phyloP scores from a whole-genome alignment of 2,113 vertebrate species.

The Phalacrocorax aristotelis region DNA sequence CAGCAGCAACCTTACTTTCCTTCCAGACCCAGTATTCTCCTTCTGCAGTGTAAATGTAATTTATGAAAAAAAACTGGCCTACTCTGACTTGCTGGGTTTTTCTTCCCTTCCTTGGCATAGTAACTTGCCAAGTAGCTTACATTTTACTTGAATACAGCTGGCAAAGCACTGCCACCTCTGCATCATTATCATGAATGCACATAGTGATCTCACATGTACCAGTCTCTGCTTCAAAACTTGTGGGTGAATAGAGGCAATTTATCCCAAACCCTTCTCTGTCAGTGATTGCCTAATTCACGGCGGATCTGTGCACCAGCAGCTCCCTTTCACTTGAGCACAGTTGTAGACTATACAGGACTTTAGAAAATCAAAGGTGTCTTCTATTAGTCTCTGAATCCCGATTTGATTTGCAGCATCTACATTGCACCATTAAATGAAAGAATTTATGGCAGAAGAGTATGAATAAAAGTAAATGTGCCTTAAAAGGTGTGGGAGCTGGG shows the following conservation, averaged over 20 bases:
- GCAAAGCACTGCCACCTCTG: constrained; percentile 37
- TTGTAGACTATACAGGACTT: neutral
- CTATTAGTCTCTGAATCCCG: neutral
- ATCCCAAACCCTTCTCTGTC: constrained; percentile 15
- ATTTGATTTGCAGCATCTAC: neutral
- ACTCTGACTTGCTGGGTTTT: neutral
- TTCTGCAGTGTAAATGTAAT: neutral
- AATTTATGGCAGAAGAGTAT: neutral
- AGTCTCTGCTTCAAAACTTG: neutral
- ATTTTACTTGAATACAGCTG: constrained; percentile 33
- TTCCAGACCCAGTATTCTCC: neutral
- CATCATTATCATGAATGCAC: neutral
- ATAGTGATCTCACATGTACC: constrained; percentile 25
- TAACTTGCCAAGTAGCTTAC: constrained; percentile 35
- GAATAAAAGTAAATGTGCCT: neutral
- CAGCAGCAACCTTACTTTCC: neutral
- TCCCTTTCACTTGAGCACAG: neutral
- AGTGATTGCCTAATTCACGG: constrained; percentile 22
- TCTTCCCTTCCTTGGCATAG: neutral
- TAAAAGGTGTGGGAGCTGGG: neutral
- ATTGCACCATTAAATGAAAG: neutral
- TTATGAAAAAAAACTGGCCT: neutral
- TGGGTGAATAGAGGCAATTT: constrained; percentile 45
- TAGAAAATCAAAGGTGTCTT: neutral
- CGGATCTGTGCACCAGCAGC: neutral